Percentiles rank a stretch among this genome's conserved stretches.
Evolutionary conservation across 2,797 vertebrate species (phyloP).

Genomic region (Lateolabrax maculatus): DNA sequence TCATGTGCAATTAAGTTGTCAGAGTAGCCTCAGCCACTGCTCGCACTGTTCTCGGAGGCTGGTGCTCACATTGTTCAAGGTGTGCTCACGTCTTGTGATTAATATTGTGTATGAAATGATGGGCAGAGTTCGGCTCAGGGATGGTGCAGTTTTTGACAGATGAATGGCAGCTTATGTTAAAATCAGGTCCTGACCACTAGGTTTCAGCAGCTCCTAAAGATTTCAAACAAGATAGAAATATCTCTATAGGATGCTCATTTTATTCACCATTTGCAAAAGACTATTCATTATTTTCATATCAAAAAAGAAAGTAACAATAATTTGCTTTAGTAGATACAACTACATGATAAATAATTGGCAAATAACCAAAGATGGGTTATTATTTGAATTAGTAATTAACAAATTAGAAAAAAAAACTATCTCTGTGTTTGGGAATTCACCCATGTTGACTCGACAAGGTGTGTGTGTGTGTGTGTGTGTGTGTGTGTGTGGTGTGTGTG

Average conservation of each 20-base stretch:
- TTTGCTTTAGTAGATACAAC: slow-evolving; percentile 1
- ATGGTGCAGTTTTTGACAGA: slow-evolving; percentile 32
- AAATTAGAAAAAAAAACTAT: slow-evolving; percentile 29
- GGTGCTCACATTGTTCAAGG: slow-evolving; percentile 62
- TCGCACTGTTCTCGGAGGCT: slow-evolving; percentile 53
- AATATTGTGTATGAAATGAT: slow-evolving; percentile 55
- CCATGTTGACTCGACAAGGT: slow-evolving; percentile 33
- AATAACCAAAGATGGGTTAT: neutral
- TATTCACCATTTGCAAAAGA: neutral
- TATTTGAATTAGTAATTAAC: slow-evolving; percentile 49
- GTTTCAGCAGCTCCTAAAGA: slow-evolving; percentile 41
- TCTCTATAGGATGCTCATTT: neutral
- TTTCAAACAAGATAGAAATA: slow-evolving; percentile 1
- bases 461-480: slow-evolving; percentile 30
- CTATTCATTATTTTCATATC: slow-evolving; percentile 1
- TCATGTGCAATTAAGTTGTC: slow-evolving; percentile 80
- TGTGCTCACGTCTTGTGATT: slow-evolving; percentile 64
- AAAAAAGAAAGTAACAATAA: neutral
- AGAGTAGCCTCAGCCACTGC: slow-evolving; percentile 65
- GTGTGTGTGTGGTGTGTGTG: slow-evolving; percentile 14
- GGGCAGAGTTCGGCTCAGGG: slow-evolving; percentile 6
- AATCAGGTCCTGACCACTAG: slow-evolving; percentile 16
- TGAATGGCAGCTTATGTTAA: slow-evolving; percentile 33
- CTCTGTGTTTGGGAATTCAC: slow-evolving; percentile 52
- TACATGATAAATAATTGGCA: slow-evolving; percentile 19